phyloP scores from a whole-genome alignment of 2,888 invertebrate species.

The Diabrotica balteata region DNA sequence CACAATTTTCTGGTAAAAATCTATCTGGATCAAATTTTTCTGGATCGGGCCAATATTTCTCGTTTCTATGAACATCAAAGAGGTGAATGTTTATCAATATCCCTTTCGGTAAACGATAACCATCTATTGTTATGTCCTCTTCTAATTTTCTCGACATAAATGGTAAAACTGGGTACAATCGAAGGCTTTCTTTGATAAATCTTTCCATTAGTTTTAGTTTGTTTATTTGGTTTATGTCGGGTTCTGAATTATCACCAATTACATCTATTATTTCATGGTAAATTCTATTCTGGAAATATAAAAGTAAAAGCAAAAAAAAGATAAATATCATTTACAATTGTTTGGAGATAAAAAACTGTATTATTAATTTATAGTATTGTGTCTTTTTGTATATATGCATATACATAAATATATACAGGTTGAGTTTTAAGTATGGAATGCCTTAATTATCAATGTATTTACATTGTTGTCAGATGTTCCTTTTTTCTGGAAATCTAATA shows the following conservation, averaged over 20 bases:
- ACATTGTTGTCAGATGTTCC: too few relatives aligned
- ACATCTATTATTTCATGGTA: conserved; percentile 46
- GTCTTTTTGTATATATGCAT: too few relatives aligned
- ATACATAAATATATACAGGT: too few relatives aligned
- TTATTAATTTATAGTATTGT: too few relatives aligned
- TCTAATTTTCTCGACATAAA: conserved; percentile 51
- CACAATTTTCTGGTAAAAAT: conserved; percentile 68
- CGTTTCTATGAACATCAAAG: conserved; percentile 71
- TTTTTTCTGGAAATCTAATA: too few relatives aligned
- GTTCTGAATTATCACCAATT: conserved; percentile 39
- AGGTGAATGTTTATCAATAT: conserved; percentile 65
- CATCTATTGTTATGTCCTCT: conserved; percentile 46
- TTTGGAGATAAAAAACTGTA: too few relatives aligned
- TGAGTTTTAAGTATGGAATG: too few relatives aligned
- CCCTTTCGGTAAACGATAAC: conserved; percentile 61
- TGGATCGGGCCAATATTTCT: conserved; percentile 70
- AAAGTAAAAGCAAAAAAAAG: too few relatives aligned
- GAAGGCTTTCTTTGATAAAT: conserved; percentile 56
- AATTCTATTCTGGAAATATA: conserved; percentile 39
- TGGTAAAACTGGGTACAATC: conserved; percentile 57
- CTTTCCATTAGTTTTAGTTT: conserved; percentile 56
- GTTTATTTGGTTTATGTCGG: conserved; percentile 50
- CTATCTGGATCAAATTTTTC: conserved; percentile 73
- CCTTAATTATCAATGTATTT: too few relatives aligned
- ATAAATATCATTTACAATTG: too few relatives aligned